A percentile compares a stretch with the other conserved stretches of the same genome.
These are phyloP conservation scores for Eueides isabella DNA, from an alignment of 1,140 invertebrate species.

Conservation along the genomic window DNA sequence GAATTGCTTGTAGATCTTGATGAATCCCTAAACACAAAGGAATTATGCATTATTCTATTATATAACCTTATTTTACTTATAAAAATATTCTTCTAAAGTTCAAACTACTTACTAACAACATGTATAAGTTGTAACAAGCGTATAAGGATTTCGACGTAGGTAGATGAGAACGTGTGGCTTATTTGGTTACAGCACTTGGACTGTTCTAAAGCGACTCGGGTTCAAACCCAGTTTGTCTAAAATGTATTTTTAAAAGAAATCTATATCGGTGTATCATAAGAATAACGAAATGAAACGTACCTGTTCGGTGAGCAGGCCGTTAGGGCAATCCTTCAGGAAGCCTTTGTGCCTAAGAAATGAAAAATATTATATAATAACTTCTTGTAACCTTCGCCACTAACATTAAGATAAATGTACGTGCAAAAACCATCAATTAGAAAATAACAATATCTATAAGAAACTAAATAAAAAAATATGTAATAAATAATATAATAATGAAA, in stretches of 20 bases:
- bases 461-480: background rate
- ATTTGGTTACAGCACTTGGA: no score
- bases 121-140: no score
- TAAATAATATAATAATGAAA: background rate
- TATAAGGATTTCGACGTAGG: no score
- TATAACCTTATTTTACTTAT: background rate
- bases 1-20: conserved; percentile 99
- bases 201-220: no score
- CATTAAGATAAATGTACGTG: background rate
- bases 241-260: no score
- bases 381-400: background rate
- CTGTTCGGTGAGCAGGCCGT: conserved; percentile 95
- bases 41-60: background rate
- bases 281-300: conserved; percentile 70
- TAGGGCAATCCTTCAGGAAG: conserved; percentile 96
- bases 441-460: background rate
- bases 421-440: background rate
- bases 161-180: no score
- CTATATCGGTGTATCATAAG: background rate
- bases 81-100: conserved; percentile 18
- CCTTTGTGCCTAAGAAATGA: conserved; percentile 92
- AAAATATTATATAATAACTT: conserved; percentile 10
- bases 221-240: no score
- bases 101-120: no score
- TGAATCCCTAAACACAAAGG: conserved; percentile 91